A percentile compares a stretch with the other conserved stretches of the same genome.
Evolutionary conservation across 2,888 invertebrate genomes (phyloP).

Genomic region (Callimorpha dominula): DNA sequence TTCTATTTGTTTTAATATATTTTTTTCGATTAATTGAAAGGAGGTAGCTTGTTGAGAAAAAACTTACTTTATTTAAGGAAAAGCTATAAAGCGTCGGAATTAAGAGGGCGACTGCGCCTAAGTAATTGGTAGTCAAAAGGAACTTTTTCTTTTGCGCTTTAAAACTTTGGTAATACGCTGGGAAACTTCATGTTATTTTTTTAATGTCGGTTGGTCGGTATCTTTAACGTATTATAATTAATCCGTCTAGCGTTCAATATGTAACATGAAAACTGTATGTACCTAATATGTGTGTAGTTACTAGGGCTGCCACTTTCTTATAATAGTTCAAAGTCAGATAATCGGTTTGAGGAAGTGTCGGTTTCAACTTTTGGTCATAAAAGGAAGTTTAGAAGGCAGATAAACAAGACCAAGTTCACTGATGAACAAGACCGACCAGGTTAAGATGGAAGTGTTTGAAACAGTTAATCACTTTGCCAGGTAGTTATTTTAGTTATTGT

Average conservation of each 20-base stretch:
- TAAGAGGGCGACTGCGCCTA: constrained; percentile 61
- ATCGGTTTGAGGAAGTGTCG: not conserved
- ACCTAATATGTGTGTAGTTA: not conserved
- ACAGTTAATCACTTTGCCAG: not conserved
- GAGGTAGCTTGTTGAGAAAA: constrained; percentile 75
- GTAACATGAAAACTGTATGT: not conserved
- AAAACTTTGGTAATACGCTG: constrained; percentile 31
- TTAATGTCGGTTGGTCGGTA: not conserved
- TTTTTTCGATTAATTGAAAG: constrained; percentile 29
- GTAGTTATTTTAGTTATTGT: not conserved
- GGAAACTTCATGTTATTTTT: not conserved
- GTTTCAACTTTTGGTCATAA: not conserved
- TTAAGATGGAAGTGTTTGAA: not conserved
- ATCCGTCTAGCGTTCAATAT: not conserved
- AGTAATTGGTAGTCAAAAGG: constrained; percentile 55
- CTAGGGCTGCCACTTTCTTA: not conserved
- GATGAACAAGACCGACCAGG: not conserved
- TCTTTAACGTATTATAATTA: not conserved
- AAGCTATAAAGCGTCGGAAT: constrained; percentile 64
- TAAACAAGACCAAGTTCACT: not conserved
- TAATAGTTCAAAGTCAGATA: not conserved
- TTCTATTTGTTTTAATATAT: constrained; percentile 33
- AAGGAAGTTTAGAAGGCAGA: not conserved
- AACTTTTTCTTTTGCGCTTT: constrained; percentile 50
- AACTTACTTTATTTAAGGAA: constrained; percentile 57